These are phyloP conservation scores for Bedellia somnulentella DNA, from an alignment of 2,888 invertebrate species.

Conservation along the genomic window DNA sequence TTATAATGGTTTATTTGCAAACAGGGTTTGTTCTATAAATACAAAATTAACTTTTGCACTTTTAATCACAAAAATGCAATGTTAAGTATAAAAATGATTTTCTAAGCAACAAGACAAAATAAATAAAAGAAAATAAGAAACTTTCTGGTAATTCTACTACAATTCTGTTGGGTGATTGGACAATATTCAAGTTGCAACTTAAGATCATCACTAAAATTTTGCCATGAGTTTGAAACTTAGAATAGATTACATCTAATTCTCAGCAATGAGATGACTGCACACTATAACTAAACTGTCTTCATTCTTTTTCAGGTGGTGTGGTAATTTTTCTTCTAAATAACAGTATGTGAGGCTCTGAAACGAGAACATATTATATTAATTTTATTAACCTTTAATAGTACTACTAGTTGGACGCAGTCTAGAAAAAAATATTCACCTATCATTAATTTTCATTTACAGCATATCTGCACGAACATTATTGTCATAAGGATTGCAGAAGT, in stretches of 20 bases:
- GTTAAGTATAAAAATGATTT: too few species aligned
- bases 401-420: background rate
- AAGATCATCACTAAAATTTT: conserved; percentile 3
- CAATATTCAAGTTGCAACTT: background rate
- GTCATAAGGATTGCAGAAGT: background rate
- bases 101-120: too few species aligned
- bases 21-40: too few species aligned
- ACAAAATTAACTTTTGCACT: too few species aligned
- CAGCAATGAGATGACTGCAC: conserved; percentile 1
- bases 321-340: conserved; percentile 78
- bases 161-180: too few species aligned
- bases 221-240: conserved; percentile 2
- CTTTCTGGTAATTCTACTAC: too few species aligned
- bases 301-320: conserved; percentile 42
- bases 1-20: too few species aligned
- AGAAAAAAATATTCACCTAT: background rate
- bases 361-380: conserved; percentile 12
- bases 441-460: too few species aligned
- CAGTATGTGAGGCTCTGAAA: conserved; percentile 87
- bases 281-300: conserved; percentile 9
- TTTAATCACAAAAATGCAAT: too few species aligned
- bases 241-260: conserved; percentile 2
- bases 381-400: background rate
- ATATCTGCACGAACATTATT: too few species aligned
- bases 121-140: too few species aligned